These are phyloP conservation scores for Bujurquina vittata DNA, from an alignment of 2,113 vertebrate species.

Conservation along the genomic window DNA sequence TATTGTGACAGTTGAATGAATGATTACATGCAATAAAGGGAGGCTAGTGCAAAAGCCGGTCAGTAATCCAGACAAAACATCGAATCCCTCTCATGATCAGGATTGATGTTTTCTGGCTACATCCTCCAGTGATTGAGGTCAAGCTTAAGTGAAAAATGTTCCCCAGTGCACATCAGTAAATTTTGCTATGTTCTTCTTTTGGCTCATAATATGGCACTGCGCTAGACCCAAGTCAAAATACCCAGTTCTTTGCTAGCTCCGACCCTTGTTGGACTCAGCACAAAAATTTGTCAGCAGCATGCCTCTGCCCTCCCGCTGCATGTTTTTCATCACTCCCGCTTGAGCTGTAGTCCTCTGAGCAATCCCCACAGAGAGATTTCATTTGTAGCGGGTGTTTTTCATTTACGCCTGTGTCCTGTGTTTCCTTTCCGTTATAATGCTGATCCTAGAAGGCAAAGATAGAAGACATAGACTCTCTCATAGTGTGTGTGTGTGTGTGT, in stretches of 20 bases:
- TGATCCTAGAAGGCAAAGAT: conserved; percentile 3
- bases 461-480: conserved; percentile 1
- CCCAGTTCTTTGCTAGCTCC: not conserved
- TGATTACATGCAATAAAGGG: not conserved
- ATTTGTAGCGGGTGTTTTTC: conserved; percentile 1
- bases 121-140: not conserved
- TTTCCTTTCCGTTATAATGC: not conserved
- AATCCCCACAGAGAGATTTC: not conserved
- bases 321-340: conserved; percentile 15
- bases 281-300: not conserved
- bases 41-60: not conserved
- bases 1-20: not conserved
- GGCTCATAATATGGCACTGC: not conserved
- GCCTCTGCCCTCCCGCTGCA: not conserved
- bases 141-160: conserved; percentile 8
- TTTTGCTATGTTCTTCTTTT: not conserved
- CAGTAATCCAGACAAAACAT: not conserved
- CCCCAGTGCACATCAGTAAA: not conserved
- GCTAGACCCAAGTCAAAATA: not conserved
- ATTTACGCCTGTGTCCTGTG: not conserved
- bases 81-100: not conserved
- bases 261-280: not conserved
- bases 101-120: not conserved
- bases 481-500: not conserved
- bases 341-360: not conserved